Evolutionary conservation across 2,797 vertebrate species (phyloP), one percentile per base, ranked within the genome.

Genomic region (Molossus alvarezi): DNA sequence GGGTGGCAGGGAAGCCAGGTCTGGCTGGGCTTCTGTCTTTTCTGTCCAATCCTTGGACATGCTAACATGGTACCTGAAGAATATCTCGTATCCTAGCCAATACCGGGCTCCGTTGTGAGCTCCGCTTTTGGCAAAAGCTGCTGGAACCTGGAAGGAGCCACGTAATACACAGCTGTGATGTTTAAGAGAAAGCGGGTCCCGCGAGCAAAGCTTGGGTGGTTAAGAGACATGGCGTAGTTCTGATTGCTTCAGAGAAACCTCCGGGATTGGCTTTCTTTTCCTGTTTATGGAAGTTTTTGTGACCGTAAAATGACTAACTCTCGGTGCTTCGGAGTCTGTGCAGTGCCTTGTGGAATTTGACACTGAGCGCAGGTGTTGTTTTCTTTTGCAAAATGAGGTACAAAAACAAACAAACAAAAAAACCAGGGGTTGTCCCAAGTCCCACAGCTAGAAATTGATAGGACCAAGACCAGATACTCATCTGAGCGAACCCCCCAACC

Each of bases 351-450:
- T 95, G 51, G 72, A 58, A 85, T 93, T 64, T 73, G 48, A n/a
- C 67, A 13, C 55, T 93, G 45, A 88, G 64, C 86, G 27, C 72
- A 96, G 60, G 33, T 72, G 11, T 58, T 91, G 6, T 94, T 88
- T 91, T 91, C 55, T 37, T 86, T 95, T 90, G 58, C 41, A 51
- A 88, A 92, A 73, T 45, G 58, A 94, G 25, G 5, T 67, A 53
- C 55, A 25, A 29, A 33, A 33, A 33, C 33, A 33, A 33, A 33
- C 33, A 33, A 33, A 33, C 33, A 33, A 33, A 33, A 33, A 33
- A 33, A 33, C 33, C 33, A 33, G 33, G 33, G 33, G 33, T 33
- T 81, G 25, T 71, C 18, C 41, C 2, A 6, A 12, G 12, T 60
- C 29, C 58, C 37, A 48, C 4, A 87, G 18, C 73, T 71, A 67